phyloP scores from a whole-genome alignment of 1,140 invertebrate genomes.

The Euwallacea similis region DNA sequence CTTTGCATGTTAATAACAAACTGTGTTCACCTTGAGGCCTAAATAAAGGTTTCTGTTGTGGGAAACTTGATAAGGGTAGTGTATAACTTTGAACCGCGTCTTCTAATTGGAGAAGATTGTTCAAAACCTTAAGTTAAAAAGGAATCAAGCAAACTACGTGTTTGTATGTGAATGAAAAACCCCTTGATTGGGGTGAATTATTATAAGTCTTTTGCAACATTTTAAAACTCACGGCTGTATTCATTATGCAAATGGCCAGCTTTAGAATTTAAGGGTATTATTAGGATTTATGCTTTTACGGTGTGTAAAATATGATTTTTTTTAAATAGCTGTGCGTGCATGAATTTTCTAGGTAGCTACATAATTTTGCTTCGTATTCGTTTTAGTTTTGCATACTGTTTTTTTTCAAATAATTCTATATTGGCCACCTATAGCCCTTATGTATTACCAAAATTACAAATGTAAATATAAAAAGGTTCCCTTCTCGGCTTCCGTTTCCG shows the following conservation, averaged over 20 bases:
- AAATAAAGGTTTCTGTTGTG: background rate
- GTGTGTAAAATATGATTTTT: no score
- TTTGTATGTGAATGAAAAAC: no score
- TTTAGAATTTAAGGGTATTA: no score
- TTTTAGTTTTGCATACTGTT: background rate
- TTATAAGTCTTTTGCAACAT: no score
- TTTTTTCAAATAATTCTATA: background rate
- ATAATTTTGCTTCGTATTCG: background rate
- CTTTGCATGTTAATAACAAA: conserved; percentile 8
- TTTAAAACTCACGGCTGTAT: no score
- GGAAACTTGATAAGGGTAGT: conserved; percentile 7
- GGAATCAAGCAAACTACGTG: no score
- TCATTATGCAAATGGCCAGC: no score
- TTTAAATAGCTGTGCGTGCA: no score
- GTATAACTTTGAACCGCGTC: background rate
- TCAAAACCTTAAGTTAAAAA: no score
- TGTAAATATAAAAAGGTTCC: background rate
- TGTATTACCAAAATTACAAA: no score
- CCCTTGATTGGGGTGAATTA: no score
- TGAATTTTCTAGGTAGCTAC: background rate
- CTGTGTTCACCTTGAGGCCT: conserved; percentile 4
- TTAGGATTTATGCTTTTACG: no score
- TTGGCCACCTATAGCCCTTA: background rate
- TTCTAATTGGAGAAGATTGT: background rate
- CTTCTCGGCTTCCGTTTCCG: background rate